Base-by-base conservation (phyloP, 2,888 invertebrate species). In the Synergus laeviventris region DNA sequence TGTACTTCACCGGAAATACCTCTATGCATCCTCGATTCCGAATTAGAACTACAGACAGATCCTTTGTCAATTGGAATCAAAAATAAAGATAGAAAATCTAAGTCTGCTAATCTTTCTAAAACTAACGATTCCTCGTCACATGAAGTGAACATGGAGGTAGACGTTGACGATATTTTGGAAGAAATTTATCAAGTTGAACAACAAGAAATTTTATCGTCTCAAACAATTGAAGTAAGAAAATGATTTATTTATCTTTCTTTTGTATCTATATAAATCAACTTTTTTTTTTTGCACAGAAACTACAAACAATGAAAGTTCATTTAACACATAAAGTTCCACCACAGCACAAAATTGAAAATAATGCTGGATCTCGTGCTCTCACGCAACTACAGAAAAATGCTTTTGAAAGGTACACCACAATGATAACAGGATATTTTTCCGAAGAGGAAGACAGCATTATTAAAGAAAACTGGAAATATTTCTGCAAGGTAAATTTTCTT, bases 401-500 rank as follows among this genome's bases (percentile, higher is more conserved):
- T 3, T 70, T 70, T 8, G 70, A 70, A 31, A 70, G 4, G 12
- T n/a, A 16, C 5, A 8, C 9, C 0, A 18, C 24, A n/a, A 49
- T 45, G 24, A 49, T 24, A 16, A 49, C 7, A 42, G 31, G n/a
- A 31, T 36, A 70, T 9, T 70, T 49, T 70, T 16, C 49, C 4
- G 16, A 36, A 16, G 14, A 64, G 5, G 64, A 64, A 64, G 64
- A 64, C 39, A 21, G 5, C 2, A 42, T 64, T 42, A 64, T 64
- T 21, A 42, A 18, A 39, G 8, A 73, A 21, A 78, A 78, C 56
- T 78, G 78, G 78, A 3, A 62, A n/a, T 18, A 11, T 5, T 78
- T 78, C 70, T 78, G 78, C 38, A 56, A 76, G 73, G 78, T 78
- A 18, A 39, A 12, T 59, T 24, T 36, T 36, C n/a, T 49, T 66